Evolutionary conservation across 2,888 invertebrate genomes (phyloP), one percentile per base, ranked within the genome.

Genomic region (Cotesia congregata): DNA sequence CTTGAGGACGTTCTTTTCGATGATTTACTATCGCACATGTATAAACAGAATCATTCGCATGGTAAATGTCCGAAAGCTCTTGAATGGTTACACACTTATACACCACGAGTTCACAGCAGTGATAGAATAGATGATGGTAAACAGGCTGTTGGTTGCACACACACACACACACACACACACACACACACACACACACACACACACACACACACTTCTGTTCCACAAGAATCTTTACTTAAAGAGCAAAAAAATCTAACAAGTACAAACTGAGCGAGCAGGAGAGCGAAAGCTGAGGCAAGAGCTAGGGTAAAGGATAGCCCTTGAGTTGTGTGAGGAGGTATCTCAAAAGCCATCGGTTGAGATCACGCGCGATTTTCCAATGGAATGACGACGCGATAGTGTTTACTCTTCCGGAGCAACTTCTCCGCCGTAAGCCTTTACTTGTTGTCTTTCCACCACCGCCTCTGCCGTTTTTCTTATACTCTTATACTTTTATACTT

Each of bases 291-390:
- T 74, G 30, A 76, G 73, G 20, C 61, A 61, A 72, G 72, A 72
- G 72, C 40, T 38, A 62, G 12, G 30, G 62, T 65, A 30, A 75
- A 62, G 65, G 75, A 71, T 64, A 39, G 73, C 59, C 40, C 72
- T 76, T 61, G 62, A 72, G 73, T 72, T 64, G 38, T 41, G 61
- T 39, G 64, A 60, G 6, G 6, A 73, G 76, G 79, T 78, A 82
- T 83, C 79, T 79, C 78, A 70, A 77, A 81, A 80, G 77, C 80
- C 78, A 71, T 80, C 75, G 77, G 67, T 64, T 73, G 77, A 69
- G 73, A 70, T 74, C 73, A 70, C 70, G 70, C 65, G 80, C 81
- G 81, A 83, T 81, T 79, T 81, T 79, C 76, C 73, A 69, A 76
- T 76, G 73, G 74, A 74, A 74, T 38, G 72, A 50, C 60, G 60